Evolutionary conservation across 2,888 invertebrate genomes (phyloP).

Genomic region (Ichneumon xanthorius): DNA sequence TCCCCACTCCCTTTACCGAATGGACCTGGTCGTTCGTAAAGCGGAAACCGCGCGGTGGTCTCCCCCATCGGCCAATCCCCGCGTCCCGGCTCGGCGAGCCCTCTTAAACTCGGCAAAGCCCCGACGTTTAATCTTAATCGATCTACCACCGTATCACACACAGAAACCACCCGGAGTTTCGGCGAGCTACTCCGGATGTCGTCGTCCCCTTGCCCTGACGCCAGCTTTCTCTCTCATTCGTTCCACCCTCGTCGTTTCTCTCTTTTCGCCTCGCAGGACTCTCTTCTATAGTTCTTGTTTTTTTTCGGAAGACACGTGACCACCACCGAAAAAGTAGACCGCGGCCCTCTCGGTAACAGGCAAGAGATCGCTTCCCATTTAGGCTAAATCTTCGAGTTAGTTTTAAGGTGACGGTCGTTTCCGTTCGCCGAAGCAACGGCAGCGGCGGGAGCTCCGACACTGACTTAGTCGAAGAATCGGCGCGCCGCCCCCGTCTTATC

Average conservation of each 20-base stretch:
- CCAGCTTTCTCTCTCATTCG: slow-evolving; percentile 10
- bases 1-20: slow-evolving; percentile 74
- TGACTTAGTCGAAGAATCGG: slow-evolving; percentile 42
- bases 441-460: slow-evolving; percentile 10
- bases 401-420: slow-evolving; percentile 65
- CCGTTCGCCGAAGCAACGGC: slow-evolving; percentile 33
- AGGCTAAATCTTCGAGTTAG: slow-evolving; percentile 68
- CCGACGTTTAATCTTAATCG: slow-evolving; percentile 79
- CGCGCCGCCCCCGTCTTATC: slow-evolving; percentile 71
- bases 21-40: background rate
- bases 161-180: slow-evolving; percentile 68
- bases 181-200: slow-evolving; percentile 60
- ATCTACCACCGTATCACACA: slow-evolving; percentile 70
- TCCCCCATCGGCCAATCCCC: slow-evolving; percentile 68
- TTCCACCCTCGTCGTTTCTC: slow-evolving; percentile 27
- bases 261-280: slow-evolving; percentile 20
- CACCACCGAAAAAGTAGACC: background rate
- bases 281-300: slow-evolving; percentile 21
- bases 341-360: slow-evolving; percentile 6
- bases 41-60: slow-evolving; percentile 1
- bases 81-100: slow-evolving; percentile 70
- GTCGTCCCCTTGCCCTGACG: slow-evolving; percentile 14
- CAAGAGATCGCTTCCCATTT: slow-evolving; percentile 48
- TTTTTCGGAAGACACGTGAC: background rate
- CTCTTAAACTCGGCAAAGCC: slow-evolving; percentile 73